These are phyloP conservation scores for Syngnathus floridae DNA, from an alignment of 2,113 vertebrate species.

Conservation along the genomic window DNA sequence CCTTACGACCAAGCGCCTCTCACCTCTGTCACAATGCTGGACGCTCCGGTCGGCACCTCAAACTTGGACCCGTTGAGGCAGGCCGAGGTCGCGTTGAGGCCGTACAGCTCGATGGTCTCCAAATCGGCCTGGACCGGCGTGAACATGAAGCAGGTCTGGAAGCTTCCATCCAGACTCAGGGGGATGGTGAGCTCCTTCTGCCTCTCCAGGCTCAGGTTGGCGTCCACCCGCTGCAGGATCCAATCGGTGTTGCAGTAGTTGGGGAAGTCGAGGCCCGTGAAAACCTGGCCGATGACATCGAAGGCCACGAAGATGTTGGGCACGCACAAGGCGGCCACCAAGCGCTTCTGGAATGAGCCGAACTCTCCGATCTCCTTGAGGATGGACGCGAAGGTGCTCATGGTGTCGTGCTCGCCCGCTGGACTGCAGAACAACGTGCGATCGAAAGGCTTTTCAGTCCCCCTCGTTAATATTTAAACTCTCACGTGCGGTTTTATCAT, in stretches of 20 bases:
- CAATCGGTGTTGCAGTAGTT: conserved; percentile 81
- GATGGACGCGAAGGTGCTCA: conserved; percentile 70
- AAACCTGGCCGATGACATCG: conserved; percentile 79
- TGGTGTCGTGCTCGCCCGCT: conserved; percentile 39
- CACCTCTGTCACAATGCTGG: conserved; percentile 69
- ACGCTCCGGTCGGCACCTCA: conserved; percentile 47
- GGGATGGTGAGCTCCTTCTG: conserved; percentile 76
- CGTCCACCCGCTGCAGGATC: conserved; percentile 58
- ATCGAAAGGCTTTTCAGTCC: neutral
- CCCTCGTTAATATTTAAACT: neutral
- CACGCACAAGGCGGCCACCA: conserved; percentile 67
- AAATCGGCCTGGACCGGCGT: conserved; percentile 68
- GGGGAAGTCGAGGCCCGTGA: conserved; percentile 62
- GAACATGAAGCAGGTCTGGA: conserved; percentile 79
- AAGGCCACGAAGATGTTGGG: conserved; percentile 65
- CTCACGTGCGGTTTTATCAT: neutral
- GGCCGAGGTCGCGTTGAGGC: conserved; percentile 68
- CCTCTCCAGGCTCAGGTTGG: conserved; percentile 70
- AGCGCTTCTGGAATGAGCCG: conserved; percentile 75
- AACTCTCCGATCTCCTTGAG: conserved; percentile 76
- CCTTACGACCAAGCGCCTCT: neutral
- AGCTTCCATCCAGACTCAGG: conserved; percentile 40
- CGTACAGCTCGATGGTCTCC: conserved; percentile 62
- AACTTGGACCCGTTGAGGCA: conserved; percentile 73
- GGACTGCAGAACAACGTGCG: neutral